Conservation (phyloP, 2,113 vertebrate genomes). For the Anguilla japonica region DNA sequence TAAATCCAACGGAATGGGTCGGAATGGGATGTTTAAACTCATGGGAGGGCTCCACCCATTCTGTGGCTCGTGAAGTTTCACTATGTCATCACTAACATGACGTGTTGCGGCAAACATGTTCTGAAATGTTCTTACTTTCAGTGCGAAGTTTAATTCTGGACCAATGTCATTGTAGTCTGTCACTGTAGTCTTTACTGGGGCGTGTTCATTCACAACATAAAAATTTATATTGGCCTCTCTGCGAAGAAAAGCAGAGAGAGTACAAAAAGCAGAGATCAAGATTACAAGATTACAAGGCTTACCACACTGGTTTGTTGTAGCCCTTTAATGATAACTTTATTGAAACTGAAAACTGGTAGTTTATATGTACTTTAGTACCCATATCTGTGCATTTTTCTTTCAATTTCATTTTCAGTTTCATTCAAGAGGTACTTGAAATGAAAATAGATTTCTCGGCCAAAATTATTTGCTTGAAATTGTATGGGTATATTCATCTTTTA, state of each 20-base stretch:
- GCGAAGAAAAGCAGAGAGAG: slow-evolving; percentile 35
- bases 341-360: too few species aligned
- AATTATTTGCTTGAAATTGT: neutral
- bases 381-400: too few species aligned
- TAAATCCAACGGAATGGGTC: too few species aligned
- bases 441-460: too few species aligned
- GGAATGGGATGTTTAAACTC: too few species aligned
- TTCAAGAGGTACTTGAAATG: too few species aligned
- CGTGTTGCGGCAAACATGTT: neutral
- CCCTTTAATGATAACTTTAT: too few species aligned
- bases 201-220: slow-evolving; percentile 75
- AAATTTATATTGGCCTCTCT: slow-evolving; percentile 83
- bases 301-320: neutral
- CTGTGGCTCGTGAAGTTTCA: neutral
- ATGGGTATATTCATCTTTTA: neutral
- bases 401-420: too few species aligned
- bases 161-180: slow-evolving; percentile 82
- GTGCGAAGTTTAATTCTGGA: slow-evolving; percentile 81
- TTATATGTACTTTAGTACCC: too few species aligned
- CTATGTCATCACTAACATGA: neutral
- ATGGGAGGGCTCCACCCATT: too few species aligned
- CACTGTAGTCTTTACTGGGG: slow-evolving; percentile 63
- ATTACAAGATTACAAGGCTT: neutral
- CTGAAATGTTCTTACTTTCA: slow-evolving; percentile 72
- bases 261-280: neutral